Evolutionary conservation across 2,797 vertebrate genomes (phyloP).

Genomic region (Eulemur rubriventer): DNA sequence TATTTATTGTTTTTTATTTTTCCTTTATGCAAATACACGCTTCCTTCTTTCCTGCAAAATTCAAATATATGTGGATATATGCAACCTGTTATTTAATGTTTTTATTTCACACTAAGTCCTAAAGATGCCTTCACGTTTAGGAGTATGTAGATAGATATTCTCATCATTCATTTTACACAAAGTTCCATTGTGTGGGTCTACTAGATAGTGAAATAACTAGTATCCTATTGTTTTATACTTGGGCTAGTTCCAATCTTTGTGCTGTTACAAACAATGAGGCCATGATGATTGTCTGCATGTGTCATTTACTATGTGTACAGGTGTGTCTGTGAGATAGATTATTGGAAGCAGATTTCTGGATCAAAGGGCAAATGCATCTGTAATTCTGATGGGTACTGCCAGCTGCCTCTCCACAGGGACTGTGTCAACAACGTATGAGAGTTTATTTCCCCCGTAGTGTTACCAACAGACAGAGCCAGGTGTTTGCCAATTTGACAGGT

Average conservation of each 20-base stretch:
- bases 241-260: neutral
- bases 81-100: neutral
- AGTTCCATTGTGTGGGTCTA: neutral
- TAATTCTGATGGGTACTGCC: neutral
- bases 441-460: neutral
- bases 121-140: neutral
- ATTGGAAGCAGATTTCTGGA: neutral
- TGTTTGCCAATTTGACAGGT: neutral
- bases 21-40: neutral
- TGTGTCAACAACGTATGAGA: neutral
- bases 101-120: neutral
- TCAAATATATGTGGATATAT: neutral
- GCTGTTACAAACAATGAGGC: neutral
- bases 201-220: neutral
- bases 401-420: neutral
- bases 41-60: neutral
- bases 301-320: neutral
- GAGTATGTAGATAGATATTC: neutral
- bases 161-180: neutral
- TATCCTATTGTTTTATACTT: neutral
- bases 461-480: neutral
- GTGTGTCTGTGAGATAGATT: neutral
- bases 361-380: neutral
- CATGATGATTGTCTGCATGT: neutral
- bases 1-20: neutral